Base-by-base conservation (phyloP, 2,113 vertebrate species). In the Eulacestoma nigropectus region DNA sequence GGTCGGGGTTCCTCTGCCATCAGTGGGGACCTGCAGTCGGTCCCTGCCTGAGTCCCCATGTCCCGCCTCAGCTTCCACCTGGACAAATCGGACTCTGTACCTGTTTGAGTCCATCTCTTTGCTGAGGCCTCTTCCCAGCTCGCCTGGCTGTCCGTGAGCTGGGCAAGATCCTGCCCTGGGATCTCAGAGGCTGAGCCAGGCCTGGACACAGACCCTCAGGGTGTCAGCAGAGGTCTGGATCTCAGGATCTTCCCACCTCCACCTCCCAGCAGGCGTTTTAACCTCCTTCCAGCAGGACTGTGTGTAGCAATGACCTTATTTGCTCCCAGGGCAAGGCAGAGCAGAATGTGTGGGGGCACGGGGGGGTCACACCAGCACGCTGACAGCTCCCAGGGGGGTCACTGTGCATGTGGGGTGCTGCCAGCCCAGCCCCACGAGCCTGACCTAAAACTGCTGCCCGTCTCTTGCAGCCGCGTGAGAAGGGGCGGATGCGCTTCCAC, bases 401-500 rank as follows among this genome's bases (percentile, higher is more conserved):
- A 59, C 75, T 44, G 41, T 91, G 95, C 94, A 89, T 93, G 84
- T 2, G 10, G 52, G 59, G 55, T 6, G 73, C 78, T 62, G 78
- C 90, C 13, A 1, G 8, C 53, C 65, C 6, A 2, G 18, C 63
- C 49, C 56, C 29, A 3, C 1, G 1, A 65, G 9, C 50, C 35
- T 41, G 22, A 7, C 35, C 79, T 85, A 37, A 87, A 52, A 18
- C 63, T n/a, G 18, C 35, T 8, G 5, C 73, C 56, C 69, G 83
- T 97, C 32, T 79, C 90, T 98, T 97, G 64, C 94, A 98, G 98
- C 98, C 98, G 0, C 98, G 98, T 29, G 98, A 98, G 90, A 98
- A 98, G 91, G 98, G 98, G 52, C 92, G 98, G 88, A 98, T 98
- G 98, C 98, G 98, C 29, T 98, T 98, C 87, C 98, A 98, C 82